phyloP scores from a whole-genome alignment of 2,888 invertebrate genomes.

The Microplitis deprimator region DNA sequence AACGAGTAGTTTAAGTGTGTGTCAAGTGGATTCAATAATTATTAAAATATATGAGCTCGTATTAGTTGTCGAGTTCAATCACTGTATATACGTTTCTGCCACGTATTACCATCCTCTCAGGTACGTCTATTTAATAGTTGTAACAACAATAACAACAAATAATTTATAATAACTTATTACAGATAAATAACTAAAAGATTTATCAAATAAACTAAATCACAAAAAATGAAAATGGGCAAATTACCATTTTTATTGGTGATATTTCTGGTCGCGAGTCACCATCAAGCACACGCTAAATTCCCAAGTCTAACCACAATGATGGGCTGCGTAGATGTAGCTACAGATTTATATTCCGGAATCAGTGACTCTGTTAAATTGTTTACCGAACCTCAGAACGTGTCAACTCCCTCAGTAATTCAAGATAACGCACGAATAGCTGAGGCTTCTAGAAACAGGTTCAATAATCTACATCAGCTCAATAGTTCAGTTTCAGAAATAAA shows the following conservation, averaged over 20 bases:
- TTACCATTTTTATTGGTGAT: not conserved
- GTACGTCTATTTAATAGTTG: too few relatives aligned
- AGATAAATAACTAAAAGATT: too few relatives aligned
- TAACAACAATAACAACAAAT: too few relatives aligned
- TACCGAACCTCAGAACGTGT: not conserved
- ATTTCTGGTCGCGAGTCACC: not conserved
- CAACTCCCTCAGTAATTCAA: not conserved
- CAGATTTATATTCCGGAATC: not conserved
- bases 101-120: too few relatives aligned
- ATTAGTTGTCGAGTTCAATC: too few relatives aligned
- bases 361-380: not conserved
- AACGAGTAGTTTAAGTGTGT: too few relatives aligned
- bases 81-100: too few relatives aligned
- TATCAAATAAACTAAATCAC: too few relatives aligned
- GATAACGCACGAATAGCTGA: not conserved
- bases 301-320: not conserved
- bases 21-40: too few relatives aligned
- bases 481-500: too few relatives aligned
- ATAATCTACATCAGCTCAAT: not conserved
- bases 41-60: too few relatives aligned
- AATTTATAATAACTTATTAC: too few relatives aligned
- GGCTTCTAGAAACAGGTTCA: not conserved
- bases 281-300: not conserved
- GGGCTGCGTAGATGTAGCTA: not conserved
- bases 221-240: not conserved